These are phyloP conservation scores for Cyanoramphus novaezelandiae DNA, from an alignment of 2,113 vertebrate species.

Conservation along the genomic window DNA sequence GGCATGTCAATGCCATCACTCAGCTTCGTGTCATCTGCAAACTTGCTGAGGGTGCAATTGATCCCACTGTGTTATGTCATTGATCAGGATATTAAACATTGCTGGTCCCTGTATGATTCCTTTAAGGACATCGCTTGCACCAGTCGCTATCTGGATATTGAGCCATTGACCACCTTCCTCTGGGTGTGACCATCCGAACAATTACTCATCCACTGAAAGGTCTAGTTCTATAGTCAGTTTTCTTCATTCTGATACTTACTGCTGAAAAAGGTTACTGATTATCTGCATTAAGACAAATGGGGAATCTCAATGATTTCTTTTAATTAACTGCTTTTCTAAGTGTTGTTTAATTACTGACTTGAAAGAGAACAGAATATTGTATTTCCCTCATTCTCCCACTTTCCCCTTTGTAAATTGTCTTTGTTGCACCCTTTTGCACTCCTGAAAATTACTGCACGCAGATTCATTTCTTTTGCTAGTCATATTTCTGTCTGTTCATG, in stretches of 20 bases:
- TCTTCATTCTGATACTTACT: not conserved
- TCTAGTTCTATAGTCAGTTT: not conserved
- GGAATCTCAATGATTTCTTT: not conserved
- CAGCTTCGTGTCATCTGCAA: not conserved
- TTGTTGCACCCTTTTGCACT: not conserved
- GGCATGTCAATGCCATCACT: rapidly evolving
- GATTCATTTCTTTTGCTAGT: not conserved
- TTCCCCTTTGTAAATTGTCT: not conserved
- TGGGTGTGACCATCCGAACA: not conserved
- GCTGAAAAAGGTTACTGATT: not conserved
- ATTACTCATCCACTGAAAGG: not conserved
- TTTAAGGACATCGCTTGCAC: not conserved
- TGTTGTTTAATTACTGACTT: not conserved
- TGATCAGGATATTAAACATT: not conserved
- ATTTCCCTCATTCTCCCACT: not conserved
- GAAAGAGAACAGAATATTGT: not conserved
- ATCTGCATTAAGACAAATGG: not conserved
- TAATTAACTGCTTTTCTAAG: not conserved
- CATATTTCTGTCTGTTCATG: not conserved
- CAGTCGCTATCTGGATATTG: not conserved
- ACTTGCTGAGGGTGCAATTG: not conserved
- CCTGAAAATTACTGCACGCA: not conserved
- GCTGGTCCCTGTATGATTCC: rapidly evolving
- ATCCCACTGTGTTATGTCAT: not conserved
- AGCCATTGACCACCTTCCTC: not conserved